Base-by-base conservation (phyloP, 2,888 invertebrate species). In the Imbricaverruca yamaguchii region DNA sequence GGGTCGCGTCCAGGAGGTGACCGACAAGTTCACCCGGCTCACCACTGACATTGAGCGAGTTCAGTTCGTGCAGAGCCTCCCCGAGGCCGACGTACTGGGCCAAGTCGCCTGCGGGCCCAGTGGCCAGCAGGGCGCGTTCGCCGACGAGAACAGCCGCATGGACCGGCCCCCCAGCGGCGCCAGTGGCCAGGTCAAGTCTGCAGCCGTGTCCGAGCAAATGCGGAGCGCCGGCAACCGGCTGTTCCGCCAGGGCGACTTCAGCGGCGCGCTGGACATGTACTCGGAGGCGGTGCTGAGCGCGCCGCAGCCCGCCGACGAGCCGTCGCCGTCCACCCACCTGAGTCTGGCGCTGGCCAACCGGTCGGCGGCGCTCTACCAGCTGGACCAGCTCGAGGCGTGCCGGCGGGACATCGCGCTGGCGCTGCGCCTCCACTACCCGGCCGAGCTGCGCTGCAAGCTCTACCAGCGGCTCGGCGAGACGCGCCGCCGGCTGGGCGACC, bases 361-460 rank as follows among this genome's bases (percentile, higher is more conserved):
- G 1, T 56, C 79, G 15, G 79, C 79, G 23, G 79, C 79, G 11
- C 56, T 79, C n/a, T 79, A 57, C 57, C 79, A 79, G 79, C 79
- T 79, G 57, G 56, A 55, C 21, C 0, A 15, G 53, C 55, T 55
- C 55, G 53, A 21, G 9, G 53, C 21, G 2, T 79, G 79, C 13
- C 13, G 0, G 57, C 57, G 57, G 13, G 79, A 57, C 79, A 39
- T 57, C 18, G n/a, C 13, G 56, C 57, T 4, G 7, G 79, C 79
- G 23, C 56, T 79, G 23, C 12, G 23, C 13, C 23, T 12, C 13
- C 6, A 11, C 23, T 79, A 79, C 25, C 79, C 79, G 23, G 8
- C 23, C n/a, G 57, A 79, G 6, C 23, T 57, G 57, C 57, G 57
- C 25, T 57, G 18, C 23, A 79, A 79, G 59, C 57, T 79, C 23